A percentile compares a stretch with the other conserved stretches of the same genome.
Conservation (phyloP, 2,888 invertebrate species). For the Aporophyla lueneburgensis region DNA sequence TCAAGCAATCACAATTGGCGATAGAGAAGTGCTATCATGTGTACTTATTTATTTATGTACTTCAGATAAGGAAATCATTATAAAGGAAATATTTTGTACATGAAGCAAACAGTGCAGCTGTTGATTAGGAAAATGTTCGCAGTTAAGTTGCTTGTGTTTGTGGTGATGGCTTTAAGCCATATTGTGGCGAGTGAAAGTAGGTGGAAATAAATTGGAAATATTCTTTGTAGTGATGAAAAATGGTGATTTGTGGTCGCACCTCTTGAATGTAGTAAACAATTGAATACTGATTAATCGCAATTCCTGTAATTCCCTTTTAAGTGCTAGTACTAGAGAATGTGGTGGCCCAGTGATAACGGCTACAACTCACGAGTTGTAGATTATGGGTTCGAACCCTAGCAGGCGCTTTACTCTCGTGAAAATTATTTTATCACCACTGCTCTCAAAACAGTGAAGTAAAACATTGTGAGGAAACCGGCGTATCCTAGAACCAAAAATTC, state of each 20-base stretch:
- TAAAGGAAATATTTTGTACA: conserved; percentile 35
- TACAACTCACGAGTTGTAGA: too few species aligned
- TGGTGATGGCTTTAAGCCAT: conserved; percentile 29
- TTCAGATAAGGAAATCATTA: conserved; percentile 47
- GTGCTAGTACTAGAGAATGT: too few species aligned
- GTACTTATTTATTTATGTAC: conserved; percentile 16
- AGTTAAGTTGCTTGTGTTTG: conserved; percentile 35
- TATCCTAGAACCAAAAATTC: too few species aligned
- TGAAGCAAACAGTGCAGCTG: conserved; percentile 10
- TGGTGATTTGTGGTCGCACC: too few species aligned
- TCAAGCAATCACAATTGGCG: not conserved
- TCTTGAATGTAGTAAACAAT: not conserved
- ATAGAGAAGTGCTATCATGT: conserved; percentile 18
- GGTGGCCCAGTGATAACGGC: too few species aligned
- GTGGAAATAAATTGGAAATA: conserved; percentile 26
- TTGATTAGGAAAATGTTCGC: conserved; percentile 32
- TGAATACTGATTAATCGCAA: not conserved
- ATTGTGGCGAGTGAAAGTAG: conserved; percentile 59
- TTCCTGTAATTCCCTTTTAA: not conserved
- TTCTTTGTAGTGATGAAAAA: too few species aligned
- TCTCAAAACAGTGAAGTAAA: too few species aligned
- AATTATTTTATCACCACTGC: too few species aligned
- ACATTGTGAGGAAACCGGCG: too few species aligned
- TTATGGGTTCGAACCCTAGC: too few species aligned
- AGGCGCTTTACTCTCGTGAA: too few species aligned